phyloP scores from a whole-genome alignment of 2,888 invertebrate species.

The Harmothoe impar region DNA sequence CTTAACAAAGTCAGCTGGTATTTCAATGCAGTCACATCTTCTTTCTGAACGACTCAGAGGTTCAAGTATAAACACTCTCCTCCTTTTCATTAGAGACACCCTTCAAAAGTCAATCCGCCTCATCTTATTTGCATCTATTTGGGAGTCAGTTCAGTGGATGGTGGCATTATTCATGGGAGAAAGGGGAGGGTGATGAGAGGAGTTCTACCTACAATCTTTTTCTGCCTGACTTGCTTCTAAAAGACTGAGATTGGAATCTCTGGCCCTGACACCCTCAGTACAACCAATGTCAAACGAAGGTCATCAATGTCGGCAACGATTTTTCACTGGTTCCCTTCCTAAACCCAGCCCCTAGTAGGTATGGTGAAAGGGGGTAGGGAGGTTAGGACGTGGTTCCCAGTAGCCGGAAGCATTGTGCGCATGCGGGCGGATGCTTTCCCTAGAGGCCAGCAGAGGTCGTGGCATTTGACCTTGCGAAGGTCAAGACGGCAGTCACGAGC shows the following conservation, averaged over 20 bases:
- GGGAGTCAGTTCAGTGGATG: background rate
- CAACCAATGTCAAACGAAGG: conserved; percentile 41
- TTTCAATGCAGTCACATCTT: background rate
- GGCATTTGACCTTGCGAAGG: conserved; percentile 7
- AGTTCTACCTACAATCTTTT: background rate
- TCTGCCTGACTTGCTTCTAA: conserved; percentile 36
- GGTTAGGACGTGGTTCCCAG: background rate
- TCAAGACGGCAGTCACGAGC: conserved; percentile 11
- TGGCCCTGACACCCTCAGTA: conserved; percentile 32
- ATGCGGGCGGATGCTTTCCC: conserved; percentile 37
- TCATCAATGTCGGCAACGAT: conserved; percentile 7
- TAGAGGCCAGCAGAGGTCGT: background rate
- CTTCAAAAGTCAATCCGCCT: background rate
- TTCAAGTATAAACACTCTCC: background rate
- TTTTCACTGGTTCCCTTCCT: conserved; percentile 7
- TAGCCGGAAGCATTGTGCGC: conserved; percentile 35
- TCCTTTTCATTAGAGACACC: background rate
- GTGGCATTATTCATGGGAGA: background rate
- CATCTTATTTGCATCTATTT: conserved; percentile 15
- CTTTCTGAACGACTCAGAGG: background rate
- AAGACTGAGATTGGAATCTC: conserved; percentile 53
- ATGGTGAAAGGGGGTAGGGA: background rate
- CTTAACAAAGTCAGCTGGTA: background rate
- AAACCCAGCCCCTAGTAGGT: background rate
- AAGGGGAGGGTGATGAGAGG: background rate